Evolutionary conservation across 2,113 vertebrate genomes (phyloP).

Genomic region (Crotalus viridis): DNA sequence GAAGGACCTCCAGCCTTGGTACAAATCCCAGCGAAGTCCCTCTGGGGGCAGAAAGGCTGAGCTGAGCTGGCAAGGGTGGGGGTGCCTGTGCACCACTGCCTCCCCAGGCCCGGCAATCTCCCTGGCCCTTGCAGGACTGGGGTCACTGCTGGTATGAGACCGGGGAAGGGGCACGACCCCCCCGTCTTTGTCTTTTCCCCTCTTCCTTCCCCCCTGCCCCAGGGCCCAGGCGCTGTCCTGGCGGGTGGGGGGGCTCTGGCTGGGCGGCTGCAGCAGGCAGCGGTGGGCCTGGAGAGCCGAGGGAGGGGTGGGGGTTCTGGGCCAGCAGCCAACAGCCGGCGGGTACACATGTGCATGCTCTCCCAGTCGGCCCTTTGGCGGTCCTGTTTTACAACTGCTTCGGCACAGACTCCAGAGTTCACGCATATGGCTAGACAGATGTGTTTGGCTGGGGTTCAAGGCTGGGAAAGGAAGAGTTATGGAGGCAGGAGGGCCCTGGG

Average conservation of each 20-base stretch:
- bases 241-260: not conserved
- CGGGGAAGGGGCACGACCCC: slow-evolving; percentile 57
- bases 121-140: slow-evolving; percentile 53
- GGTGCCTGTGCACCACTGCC: rapidly evolving
- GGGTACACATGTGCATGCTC: slow-evolving; percentile 82
- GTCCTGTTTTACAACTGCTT: slow-evolving; percentile 85
- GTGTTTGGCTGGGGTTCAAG: slow-evolving; percentile 95
- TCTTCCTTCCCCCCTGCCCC: not conserved
- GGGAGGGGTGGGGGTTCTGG: slow-evolving; percentile 75
- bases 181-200: not conserved
- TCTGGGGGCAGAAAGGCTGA: too few relatives aligned
- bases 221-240: not conserved
- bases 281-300: not conserved
- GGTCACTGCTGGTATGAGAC: slow-evolving; percentile 27
- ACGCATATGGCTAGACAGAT: slow-evolving; percentile 99
- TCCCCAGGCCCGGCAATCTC: too few relatives aligned
- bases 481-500: slow-evolving; percentile 93
- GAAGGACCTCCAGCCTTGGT: not conserved
- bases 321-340: slow-evolving; percentile 79
- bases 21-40: not conserved
- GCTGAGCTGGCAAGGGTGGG: too few relatives aligned
- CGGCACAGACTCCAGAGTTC: slow-evolving; percentile 85
- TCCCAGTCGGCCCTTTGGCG: slow-evolving; percentile 86
- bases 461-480: slow-evolving; percentile 95
- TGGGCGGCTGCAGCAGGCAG: slow-evolving; percentile 34